Conservation (phyloP, 2,888 invertebrate genomes). For the Cephus runcator region DNA sequence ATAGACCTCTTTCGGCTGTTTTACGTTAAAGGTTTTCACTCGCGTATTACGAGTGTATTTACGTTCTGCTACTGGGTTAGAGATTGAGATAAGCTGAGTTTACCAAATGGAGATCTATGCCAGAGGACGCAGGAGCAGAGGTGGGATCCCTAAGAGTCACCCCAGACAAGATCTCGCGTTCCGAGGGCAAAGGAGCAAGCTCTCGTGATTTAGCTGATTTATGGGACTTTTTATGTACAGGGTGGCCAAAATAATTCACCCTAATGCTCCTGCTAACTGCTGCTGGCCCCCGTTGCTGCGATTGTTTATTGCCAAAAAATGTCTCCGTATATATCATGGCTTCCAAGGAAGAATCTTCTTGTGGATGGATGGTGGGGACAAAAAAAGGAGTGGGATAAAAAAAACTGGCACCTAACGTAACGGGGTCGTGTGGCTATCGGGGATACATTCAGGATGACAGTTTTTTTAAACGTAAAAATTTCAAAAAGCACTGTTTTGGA, state of each 20-base stretch:
- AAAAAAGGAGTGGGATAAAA: not conserved
- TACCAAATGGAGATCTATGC: slow-evolving; percentile 45
- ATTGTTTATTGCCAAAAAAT: slow-evolving; percentile 58
- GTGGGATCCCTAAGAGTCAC: slow-evolving; percentile 37
- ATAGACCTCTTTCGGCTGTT: not conserved
- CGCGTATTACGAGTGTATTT: not conserved
- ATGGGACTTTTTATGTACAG: slow-evolving; percentile 56
- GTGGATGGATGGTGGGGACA: not conserved
- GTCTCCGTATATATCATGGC: slow-evolving; percentile 37
- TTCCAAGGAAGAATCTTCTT: not conserved
- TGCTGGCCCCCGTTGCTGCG: slow-evolving; percentile 41
- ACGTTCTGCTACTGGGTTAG: not conserved
- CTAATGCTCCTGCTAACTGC: slow-evolving; percentile 63
- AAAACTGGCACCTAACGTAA: not conserved
- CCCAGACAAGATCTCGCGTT: slow-evolving; percentile 45
- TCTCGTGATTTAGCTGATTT: slow-evolving; percentile 57
- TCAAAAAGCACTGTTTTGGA: not conserved
- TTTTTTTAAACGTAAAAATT: not conserved
- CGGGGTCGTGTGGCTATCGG: not conserved
- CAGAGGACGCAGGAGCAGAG: slow-evolving; percentile 28
- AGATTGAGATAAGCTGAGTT: slow-evolving; percentile 31
- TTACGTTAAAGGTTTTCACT: not conserved
- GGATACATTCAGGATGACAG: not conserved
- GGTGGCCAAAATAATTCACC: slow-evolving; percentile 62
- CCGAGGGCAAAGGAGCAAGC: slow-evolving; percentile 31